Evolutionary conservation across 2,888 invertebrate species (phyloP), one percentile per base, ranked within the genome.

Genomic region (Teleiodes luculella): DNA sequence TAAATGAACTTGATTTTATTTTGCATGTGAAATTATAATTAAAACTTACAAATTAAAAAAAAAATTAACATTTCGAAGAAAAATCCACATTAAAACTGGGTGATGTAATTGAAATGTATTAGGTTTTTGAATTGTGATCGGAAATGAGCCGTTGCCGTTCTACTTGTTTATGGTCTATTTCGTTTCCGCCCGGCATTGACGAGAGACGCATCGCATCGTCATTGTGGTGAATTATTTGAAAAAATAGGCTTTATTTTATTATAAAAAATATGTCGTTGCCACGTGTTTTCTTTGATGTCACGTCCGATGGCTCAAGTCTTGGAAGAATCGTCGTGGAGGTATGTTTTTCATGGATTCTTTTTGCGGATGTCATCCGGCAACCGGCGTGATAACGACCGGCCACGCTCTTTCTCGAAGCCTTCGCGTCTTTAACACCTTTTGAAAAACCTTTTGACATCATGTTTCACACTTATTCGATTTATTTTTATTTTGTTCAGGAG

Each of bases 251-350:
- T 69, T 68, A 63, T 64, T 62, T 64, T 54, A 60, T 70, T 64
- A 56, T 66, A 68, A 68, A 63, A 71, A 78, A 69, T 66, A 96
- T 96, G 96, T 91, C 92, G 90, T 91, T 95, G 72, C 96, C 96
- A 79, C 92, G 92, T 86, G 97, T 97, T 70, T 98, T 91, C 89
- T 95, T 98, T 74, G 97, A 98, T 83, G 95, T 98, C 90, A 87
- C 93, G 68, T 95, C 95, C 67, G 97, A 96, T 83, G 93, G 92
- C 57, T 84, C 92, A 67, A 87, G 92, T 43, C 88, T 96, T 63
- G 98, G 98, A 66, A 93, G 97, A 71, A 95, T 98, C 75, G 91
- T 95, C 49, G 95, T 98, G 74, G 97, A 98, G 95, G 98, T 98
- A 92, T 92, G 91, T 83, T 55, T 14, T 46, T 20, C 54, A 54